phyloP scores from a whole-genome alignment of 2,113 vertebrate genomes.

The Pelecanus crispus region DNA sequence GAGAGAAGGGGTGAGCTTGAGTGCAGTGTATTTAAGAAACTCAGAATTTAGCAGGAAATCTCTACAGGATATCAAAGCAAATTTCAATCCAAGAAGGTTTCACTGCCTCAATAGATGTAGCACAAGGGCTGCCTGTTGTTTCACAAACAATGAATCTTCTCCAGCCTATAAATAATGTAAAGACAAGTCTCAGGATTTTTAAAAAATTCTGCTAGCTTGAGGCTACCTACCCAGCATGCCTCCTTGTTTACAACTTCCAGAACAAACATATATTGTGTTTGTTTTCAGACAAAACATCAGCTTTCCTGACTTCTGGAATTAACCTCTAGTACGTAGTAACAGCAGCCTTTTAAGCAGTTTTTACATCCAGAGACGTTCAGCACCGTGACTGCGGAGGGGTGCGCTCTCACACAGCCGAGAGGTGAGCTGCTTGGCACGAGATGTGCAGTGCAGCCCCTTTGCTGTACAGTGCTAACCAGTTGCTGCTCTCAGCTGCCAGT shows the following conservation, averaged over 20 bases:
- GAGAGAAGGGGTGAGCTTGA: neutral
- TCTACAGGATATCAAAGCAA: constrained; percentile 24
- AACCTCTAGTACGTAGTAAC: constrained; percentile 2
- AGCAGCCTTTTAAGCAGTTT: neutral
- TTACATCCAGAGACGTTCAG: neutral
- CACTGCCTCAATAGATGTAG: neutral
- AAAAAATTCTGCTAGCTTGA: constrained; percentile 48
- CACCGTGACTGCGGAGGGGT: rapidly evolving
- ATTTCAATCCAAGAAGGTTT: constrained; percentile 22
- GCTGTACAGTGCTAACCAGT: neutral
- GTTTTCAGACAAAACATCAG: constrained; percentile 35
- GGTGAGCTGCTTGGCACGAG: neutral
- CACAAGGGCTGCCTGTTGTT: constrained; percentile 35
- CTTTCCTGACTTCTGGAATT: constrained; percentile 49
- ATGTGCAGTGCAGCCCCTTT: neutral
- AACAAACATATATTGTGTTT: constrained; percentile 35
- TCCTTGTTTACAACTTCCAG: constrained; percentile 65
- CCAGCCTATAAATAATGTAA: constrained; percentile 60
- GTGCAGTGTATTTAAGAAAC: neutral
- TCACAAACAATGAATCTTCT: constrained; percentile 55
- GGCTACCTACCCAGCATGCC: constrained; percentile 54
- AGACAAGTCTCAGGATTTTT: constrained; percentile 31
- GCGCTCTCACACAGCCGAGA: neutral
- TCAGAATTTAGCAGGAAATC: neutral
- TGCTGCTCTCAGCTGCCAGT: neutral